phyloP scores from a whole-genome alignment of 1,140 invertebrate genomes.

The Philotrypesis tridentata region DNA sequence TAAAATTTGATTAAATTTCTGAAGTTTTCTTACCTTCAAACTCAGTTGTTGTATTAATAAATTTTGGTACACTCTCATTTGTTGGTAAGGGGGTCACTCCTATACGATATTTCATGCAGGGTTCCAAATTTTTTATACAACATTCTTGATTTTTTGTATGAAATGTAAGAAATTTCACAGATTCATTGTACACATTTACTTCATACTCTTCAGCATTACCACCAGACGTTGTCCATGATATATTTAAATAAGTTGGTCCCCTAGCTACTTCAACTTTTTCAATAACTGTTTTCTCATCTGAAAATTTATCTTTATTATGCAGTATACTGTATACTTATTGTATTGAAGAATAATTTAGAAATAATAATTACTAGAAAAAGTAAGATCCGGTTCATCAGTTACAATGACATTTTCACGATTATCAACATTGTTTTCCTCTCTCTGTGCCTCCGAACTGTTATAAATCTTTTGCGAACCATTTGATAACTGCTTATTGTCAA shows the following conservation, averaged over 20 bases:
- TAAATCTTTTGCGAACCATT: slow-evolving; percentile 8
- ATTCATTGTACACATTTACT: background rate
- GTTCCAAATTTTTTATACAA: slow-evolving; percentile 45
- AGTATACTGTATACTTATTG: background rate
- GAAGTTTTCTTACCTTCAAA: background rate
- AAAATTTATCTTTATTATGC: background rate
- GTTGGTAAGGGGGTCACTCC: slow-evolving; percentile 38
- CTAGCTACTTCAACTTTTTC: slow-evolving; percentile 14
- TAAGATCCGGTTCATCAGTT: background rate
- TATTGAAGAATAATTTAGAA: background rate
- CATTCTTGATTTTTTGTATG: background rate
- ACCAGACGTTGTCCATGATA: slow-evolving; percentile 52
- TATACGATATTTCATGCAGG: slow-evolving; percentile 53
- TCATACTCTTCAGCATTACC: background rate
- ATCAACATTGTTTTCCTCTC: slow-evolving; percentile 10
- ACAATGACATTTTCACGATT: background rate
- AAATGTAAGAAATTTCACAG: background rate
- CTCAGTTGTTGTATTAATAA: slow-evolving; percentile 7
- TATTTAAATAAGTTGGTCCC: slow-evolving; percentile 15
- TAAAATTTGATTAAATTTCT: background rate
- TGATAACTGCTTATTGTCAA: background rate
- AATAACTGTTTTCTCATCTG: slow-evolving; percentile 12
- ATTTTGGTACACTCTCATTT: background rate
- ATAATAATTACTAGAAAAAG: slow-evolving; percentile 11
- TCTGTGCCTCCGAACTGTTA: background rate